These are phyloP conservation scores for Gopherus flavomarginatus DNA, from an alignment of 2,113 vertebrate genomes.

Conservation along the genomic window DNA sequence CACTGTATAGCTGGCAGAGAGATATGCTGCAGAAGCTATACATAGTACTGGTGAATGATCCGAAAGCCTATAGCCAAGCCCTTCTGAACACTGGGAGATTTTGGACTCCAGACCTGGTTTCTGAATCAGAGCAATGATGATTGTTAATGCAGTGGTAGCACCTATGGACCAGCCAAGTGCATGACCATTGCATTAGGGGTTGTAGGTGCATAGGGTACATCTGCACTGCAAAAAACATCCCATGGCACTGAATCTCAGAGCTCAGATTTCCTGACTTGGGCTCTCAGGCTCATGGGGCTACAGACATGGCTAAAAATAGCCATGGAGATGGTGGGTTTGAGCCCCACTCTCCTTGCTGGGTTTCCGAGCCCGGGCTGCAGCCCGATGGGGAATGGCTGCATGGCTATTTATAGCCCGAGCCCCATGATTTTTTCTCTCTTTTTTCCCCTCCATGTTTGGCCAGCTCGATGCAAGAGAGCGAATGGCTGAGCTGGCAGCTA, in stretches of 20 bases:
- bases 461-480: neutral
- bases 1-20: rapidly evolving
- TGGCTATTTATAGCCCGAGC: neutral
- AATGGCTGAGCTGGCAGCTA: neutral
- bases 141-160: neutral
- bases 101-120: neutral
- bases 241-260: neutral
- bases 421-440: neutral
- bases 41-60: rapidly evolving
- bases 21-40: rapidly evolving
- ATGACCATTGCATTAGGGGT: neutral
- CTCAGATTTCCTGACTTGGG: neutral
- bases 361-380: neutral
- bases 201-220: neutral
- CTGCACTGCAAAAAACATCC: neutral
- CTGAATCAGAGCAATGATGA: neutral
- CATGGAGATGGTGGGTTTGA: neutral
- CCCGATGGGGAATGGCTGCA: neutral
- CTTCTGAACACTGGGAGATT: neutral
- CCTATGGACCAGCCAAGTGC: neutral
- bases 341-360: neutral
- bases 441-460: neutral
- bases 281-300: too few relatives aligned
- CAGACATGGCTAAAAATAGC: too few relatives aligned
- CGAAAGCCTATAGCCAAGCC: neutral